Evolutionary conservation across 2,888 invertebrate species (phyloP).

Genomic region (Acleris emargana): DNA sequence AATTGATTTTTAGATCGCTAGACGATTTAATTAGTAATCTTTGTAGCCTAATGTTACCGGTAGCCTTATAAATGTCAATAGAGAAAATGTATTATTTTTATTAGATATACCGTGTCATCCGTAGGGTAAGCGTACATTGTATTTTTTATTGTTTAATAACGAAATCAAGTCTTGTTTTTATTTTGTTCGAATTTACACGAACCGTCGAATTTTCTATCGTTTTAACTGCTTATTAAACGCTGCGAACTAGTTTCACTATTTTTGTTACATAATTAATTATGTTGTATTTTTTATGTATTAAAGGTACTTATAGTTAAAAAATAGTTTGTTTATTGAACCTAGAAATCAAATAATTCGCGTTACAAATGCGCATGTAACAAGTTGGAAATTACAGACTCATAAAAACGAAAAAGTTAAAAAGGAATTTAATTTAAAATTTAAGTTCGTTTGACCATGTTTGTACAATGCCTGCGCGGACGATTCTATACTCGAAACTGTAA

Average conservation of each 20-base stretch:
- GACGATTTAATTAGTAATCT: constrained; percentile 13
- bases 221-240: constrained; percentile 10
- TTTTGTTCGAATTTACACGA: constrained; percentile 25
- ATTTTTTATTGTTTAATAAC: constrained; percentile 28
- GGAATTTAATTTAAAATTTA: too few relatives aligned
- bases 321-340: background rate
- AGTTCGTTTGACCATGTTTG: too few relatives aligned
- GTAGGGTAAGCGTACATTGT: constrained; percentile 31
- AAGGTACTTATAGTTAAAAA: constrained; percentile 27
- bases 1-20: constrained; percentile 33
- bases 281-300: constrained; percentile 33
- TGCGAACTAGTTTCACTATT: constrained; percentile 20
- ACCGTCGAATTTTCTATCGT: constrained; percentile 10
- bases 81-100: constrained; percentile 42
- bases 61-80: constrained; percentile 38
- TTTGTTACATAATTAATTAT: constrained; percentile 24
- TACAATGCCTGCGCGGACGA: too few relatives aligned
- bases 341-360: too few relatives aligned
- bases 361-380: too few relatives aligned
- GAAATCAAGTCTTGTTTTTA: constrained; percentile 25
- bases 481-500: too few relatives aligned
- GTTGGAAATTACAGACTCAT: too few relatives aligned
- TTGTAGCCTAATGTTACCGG: constrained; percentile 28
- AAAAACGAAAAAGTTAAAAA: too few relatives aligned
- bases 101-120: constrained; percentile 26